These are phyloP conservation scores for Aporrectodea caliginosa DNA, from an alignment of 1,140 invertebrate genomes.

Conservation along the genomic window DNA sequence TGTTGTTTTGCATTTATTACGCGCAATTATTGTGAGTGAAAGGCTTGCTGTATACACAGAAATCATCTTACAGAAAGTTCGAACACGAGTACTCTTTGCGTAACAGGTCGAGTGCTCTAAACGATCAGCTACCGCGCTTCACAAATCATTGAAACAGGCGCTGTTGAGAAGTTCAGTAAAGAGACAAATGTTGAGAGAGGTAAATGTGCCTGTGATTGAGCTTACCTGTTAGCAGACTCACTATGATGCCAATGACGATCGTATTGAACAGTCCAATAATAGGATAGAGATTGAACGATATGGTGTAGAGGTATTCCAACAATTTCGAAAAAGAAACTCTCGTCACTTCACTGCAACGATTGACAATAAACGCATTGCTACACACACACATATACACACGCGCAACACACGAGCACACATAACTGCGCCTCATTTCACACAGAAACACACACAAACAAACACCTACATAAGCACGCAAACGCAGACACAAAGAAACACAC, in stretches of 20 bases:
- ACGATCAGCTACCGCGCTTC: not conserved
- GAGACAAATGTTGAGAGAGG: not conserved
- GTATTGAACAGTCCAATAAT: conserved; percentile 19
- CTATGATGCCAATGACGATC: conserved; percentile 16
- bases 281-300: conserved; percentile 24
- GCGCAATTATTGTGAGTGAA: conserved; percentile 35
- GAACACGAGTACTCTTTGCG: not conserved
- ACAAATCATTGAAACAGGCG: not conserved
- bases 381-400: too few species aligned
- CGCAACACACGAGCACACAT: too few species aligned
- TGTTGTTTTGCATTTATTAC: too few species aligned
- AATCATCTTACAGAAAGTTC: not conserved
- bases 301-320: conserved; percentile 5
- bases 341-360: too few species aligned
- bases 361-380: too few species aligned
- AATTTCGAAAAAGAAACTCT: too few species aligned
- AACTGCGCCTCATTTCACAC: too few species aligned
- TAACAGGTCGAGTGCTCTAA: too few species aligned
- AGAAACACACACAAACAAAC: too few species aligned
- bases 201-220: not conserved
- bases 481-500: too few species aligned
- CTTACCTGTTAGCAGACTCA: conserved; percentile 21
- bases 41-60: not conserved
- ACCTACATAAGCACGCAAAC: too few species aligned
- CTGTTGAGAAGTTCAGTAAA: not conserved